phyloP scores from a whole-genome alignment of 2,888 invertebrate genomes.

The Bimastos eiseni region DNA sequence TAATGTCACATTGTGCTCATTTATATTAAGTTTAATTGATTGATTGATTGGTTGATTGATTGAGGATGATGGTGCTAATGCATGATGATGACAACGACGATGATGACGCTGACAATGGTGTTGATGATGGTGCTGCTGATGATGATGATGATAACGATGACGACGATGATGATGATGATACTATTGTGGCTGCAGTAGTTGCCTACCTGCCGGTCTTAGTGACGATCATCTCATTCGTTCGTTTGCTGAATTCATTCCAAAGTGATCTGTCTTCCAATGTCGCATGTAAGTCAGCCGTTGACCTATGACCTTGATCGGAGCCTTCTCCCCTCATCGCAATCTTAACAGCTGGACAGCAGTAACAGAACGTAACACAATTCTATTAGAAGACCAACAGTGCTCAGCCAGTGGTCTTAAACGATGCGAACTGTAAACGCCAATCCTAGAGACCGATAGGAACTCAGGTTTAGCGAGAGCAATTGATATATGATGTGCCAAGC shows the following conservation, averaged over 20 bases:
- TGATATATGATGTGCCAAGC: no score
- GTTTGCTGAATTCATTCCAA: slow-evolving; percentile 90
- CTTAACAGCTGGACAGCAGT: not conserved
- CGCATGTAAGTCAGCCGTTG: slow-evolving; percentile 41
- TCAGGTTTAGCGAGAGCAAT: no score
- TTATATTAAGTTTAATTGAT: no score
- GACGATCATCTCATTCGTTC: slow-evolving; percentile 98
- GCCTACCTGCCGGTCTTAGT: slow-evolving; percentile 92
- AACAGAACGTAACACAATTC: not conserved
- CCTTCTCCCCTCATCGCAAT: not conserved
- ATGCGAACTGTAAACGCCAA: not conserved
- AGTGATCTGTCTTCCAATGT: slow-evolving; percentile 84
- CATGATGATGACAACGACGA: no score
- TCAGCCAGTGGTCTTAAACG: not conserved
- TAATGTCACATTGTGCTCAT: not conserved
- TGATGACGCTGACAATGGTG: no score
- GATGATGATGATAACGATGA: no score
- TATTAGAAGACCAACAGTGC: not conserved
- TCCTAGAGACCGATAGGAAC: no score
- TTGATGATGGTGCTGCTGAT: no score
- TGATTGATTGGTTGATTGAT: no score
- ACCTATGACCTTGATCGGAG: not conserved
- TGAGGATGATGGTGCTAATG: no score
- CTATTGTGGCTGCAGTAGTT: not conserved
- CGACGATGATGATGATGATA: no score